Percentiles rank a stretch among this genome's conserved stretches.
Evolutionary conservation across 2,797 vertebrate genomes (phyloP).

Genomic region (Borostomias antarcticus): DNA sequence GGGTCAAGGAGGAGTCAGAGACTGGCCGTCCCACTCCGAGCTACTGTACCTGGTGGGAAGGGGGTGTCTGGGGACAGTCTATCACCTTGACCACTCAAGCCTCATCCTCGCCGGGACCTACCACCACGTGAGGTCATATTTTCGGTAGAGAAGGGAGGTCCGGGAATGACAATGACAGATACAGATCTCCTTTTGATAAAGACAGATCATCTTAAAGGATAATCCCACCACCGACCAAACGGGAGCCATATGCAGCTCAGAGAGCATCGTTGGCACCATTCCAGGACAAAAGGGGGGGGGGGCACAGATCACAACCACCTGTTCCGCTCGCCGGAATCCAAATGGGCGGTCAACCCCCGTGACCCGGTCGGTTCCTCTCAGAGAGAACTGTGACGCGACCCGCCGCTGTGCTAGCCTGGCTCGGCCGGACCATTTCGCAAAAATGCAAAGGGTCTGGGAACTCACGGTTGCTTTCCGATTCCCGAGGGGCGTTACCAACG

Average conservation of each 20-base stretch:
- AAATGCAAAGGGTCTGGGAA: too few relatives aligned
- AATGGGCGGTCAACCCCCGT: too few relatives aligned
- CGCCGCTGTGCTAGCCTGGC: too few relatives aligned
- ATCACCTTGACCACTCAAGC: too few relatives aligned
- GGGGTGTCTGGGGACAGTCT: slow-evolving; percentile 14
- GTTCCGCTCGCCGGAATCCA: too few relatives aligned
- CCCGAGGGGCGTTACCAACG: too few relatives aligned
- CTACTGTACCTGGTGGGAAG: background rate
- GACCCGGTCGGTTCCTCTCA: too few relatives aligned
- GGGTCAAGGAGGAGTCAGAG: slow-evolving; percentile 59
- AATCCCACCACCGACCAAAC: slow-evolving; percentile 43
- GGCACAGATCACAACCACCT: too few relatives aligned
- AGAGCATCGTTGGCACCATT: slow-evolving; percentile 12
- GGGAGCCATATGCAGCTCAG: slow-evolving; percentile 43
- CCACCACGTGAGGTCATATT: background rate
- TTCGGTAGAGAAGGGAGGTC: slow-evolving; percentile 4
- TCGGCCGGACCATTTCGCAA: too few relatives aligned
- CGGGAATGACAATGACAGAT: slow-evolving; percentile 6
- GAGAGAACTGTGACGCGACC: too few relatives aligned
- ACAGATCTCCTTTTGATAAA: slow-evolving; percentile 29
- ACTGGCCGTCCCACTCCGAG: slow-evolving; percentile 25
- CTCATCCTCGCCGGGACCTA: too few relatives aligned
- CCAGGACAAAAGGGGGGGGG: background rate
- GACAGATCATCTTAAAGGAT: slow-evolving; percentile 43
- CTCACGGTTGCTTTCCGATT: too few relatives aligned